A percentile compares a stretch with the other conserved stretches of the same genome.
Evolutionary conservation across 2,113 vertebrate species (phyloP).

Genomic region (Agapornis roseicollis): DNA sequence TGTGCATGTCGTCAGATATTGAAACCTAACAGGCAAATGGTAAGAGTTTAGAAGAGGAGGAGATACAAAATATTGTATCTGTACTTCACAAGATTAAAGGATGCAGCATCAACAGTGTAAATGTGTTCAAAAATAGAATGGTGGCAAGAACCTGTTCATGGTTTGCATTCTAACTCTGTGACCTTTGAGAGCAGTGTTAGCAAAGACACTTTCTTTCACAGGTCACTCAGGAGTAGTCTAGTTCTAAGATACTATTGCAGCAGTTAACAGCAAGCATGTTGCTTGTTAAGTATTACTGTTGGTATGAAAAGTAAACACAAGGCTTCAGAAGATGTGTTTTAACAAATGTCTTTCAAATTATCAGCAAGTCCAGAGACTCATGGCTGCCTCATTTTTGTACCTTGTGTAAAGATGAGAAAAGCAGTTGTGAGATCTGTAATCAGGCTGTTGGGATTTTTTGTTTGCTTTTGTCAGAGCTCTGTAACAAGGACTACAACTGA

Average conservation of each 20-base stretch:
- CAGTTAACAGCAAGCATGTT: not conserved
- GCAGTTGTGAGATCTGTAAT: not conserved
- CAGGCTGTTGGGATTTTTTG: not conserved
- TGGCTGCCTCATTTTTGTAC: not conserved
- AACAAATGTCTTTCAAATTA: not conserved
- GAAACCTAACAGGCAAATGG: slow-evolving; percentile 93
- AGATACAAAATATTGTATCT: slow-evolving; percentile 59
- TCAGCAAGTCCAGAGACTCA: not conserved
- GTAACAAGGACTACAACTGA: slow-evolving; percentile 45
- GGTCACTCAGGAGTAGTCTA: not conserved
- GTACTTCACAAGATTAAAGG: slow-evolving; percentile 30
- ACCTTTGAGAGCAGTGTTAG: not conserved
- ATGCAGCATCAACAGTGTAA: slow-evolving; percentile 41
- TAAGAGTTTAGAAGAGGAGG: slow-evolving; percentile 79
- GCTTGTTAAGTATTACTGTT: not conserved
- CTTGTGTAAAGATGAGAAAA: not conserved
- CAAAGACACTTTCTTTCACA: slow-evolving; percentile 58
- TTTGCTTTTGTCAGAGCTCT: slow-evolving; percentile 21
- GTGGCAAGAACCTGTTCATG: not conserved
- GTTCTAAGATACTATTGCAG: not conserved
- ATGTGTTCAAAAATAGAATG: slow-evolving; percentile 67
- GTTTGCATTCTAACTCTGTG: not conserved
- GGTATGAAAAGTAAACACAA: not conserved
- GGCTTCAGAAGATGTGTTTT: not conserved
- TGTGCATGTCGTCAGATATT: slow-evolving; percentile 90